Conservation (phyloP, 2,797 vertebrate genomes). For the Poecilia gillii region DNA sequence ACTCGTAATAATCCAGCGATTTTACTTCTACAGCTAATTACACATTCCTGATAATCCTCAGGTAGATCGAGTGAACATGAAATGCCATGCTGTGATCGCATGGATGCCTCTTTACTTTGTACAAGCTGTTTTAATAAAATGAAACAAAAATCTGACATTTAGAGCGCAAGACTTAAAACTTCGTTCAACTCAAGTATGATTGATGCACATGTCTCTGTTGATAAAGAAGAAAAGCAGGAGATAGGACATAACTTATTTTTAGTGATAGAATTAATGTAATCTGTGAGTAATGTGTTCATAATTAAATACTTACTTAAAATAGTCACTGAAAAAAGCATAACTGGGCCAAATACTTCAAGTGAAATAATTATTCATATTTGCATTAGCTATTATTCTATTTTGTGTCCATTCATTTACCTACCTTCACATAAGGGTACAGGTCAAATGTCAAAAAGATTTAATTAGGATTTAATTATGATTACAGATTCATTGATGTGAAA, state of each 20-base stretch:
- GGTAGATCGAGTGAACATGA: constrained; percentile 72
- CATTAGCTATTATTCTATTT: background rate
- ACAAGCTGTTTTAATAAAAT: background rate
- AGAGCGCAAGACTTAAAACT: background rate
- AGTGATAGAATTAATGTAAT: background rate
- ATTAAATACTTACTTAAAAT: background rate
- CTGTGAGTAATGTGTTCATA: background rate
- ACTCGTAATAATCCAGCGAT: constrained; percentile 71
- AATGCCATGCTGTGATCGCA: constrained; percentile 22
- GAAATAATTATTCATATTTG: background rate
- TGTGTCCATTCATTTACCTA: no score
- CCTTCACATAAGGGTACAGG: background rate
- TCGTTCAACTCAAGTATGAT: background rate
- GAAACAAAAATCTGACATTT: background rate
- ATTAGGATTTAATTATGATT: background rate
- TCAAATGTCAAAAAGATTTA: background rate
- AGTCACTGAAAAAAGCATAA: background rate
- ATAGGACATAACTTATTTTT: background rate
- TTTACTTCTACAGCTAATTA: background rate
- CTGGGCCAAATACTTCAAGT: background rate
- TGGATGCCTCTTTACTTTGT: background rate
- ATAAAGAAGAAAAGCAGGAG: background rate
- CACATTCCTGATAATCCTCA: constrained; percentile 73
- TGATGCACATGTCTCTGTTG: background rate
- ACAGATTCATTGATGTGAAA: background rate